A percentile compares a stretch with the other conserved stretches of the same genome.
Evolutionary conservation across 2,888 invertebrate genomes (phyloP).

Genomic region (Trachelus iudaicus): DNA sequence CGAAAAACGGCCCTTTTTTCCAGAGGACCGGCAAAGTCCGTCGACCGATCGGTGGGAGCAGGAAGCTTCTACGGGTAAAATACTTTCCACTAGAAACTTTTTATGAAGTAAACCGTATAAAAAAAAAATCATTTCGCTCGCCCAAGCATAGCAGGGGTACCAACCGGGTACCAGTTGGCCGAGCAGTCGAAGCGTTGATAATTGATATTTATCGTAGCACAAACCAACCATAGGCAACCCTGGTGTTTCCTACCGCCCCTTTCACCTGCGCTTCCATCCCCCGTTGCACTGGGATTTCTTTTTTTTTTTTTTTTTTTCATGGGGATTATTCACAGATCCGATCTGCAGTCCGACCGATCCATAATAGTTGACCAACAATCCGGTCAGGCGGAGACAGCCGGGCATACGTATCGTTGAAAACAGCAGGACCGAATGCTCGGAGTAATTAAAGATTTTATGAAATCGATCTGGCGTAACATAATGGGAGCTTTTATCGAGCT

Average conservation of each 20-base stretch:
- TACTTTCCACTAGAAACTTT: slow-evolving; percentile 31
- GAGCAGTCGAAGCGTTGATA: slow-evolving; percentile 26
- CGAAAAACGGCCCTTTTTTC: neutral
- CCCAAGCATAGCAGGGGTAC: neutral
- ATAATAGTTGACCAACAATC: neutral
- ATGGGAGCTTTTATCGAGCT: slow-evolving; percentile 21
- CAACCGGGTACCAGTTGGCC: neutral
- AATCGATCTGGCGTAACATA: slow-evolving; percentile 19
- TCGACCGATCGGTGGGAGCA: neutral
- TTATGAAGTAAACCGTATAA: neutral
- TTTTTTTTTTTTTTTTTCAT: neutral
- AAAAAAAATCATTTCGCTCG: neutral
- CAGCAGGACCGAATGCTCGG: neutral
- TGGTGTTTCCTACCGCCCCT: neutral
- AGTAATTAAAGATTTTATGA: slow-evolving; percentile 23
- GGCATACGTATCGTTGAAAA: neutral
- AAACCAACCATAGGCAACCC: neutral
- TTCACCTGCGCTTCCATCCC: neutral
- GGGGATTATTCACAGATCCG: neutral
- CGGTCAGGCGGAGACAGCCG: neutral
- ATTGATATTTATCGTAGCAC: slow-evolving; percentile 34
- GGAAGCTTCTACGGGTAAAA: slow-evolving; percentile 7
- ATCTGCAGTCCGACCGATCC: neutral
- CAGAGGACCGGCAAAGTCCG: neutral
- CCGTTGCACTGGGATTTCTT: neutral